Conservation (phyloP, 2,797 vertebrate genomes). For the Rhabdophis nuchalis region DNA sequence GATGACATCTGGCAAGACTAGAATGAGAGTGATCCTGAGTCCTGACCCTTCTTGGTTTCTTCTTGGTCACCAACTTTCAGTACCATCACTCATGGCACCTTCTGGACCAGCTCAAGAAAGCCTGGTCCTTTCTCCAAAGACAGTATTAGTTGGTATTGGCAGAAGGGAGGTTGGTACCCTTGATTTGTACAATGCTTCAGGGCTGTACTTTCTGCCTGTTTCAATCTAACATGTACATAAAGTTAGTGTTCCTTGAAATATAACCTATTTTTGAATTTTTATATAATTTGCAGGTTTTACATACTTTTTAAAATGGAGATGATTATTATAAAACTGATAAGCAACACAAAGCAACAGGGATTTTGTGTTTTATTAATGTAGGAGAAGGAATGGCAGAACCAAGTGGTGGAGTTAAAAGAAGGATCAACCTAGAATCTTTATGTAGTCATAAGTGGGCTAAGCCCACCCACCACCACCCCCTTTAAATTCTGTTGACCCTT, state of each 20-base stretch:
- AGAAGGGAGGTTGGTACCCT: background rate
- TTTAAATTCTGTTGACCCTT: background rate
- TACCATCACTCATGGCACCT: background rate
- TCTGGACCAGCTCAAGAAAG: background rate
- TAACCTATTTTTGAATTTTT: background rate
- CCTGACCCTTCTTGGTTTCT: background rate
- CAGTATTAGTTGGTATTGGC: background rate
- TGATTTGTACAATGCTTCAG: background rate
- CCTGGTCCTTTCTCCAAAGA: background rate
- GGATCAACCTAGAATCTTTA: background rate
- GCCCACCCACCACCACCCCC: background rate
- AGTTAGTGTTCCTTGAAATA: background rate
- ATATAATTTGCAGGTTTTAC: background rate
- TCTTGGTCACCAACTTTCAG: background rate
- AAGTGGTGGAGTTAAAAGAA: background rate
- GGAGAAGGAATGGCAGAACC: background rate
- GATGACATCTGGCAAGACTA: background rate
- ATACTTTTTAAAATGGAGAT: slow-evolving; percentile 20
- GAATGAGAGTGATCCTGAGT: background rate
- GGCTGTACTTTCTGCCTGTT: background rate
- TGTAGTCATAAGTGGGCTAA: background rate
- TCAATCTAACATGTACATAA: background rate
- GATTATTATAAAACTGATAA: background rate
- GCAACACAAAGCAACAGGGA: background rate
- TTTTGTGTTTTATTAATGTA: background rate